Percentiles rank a stretch among this genome's conserved stretches.
phyloP scores from a whole-genome alignment of 2,113 vertebrate species.

The Furnarius figulus region DNA sequence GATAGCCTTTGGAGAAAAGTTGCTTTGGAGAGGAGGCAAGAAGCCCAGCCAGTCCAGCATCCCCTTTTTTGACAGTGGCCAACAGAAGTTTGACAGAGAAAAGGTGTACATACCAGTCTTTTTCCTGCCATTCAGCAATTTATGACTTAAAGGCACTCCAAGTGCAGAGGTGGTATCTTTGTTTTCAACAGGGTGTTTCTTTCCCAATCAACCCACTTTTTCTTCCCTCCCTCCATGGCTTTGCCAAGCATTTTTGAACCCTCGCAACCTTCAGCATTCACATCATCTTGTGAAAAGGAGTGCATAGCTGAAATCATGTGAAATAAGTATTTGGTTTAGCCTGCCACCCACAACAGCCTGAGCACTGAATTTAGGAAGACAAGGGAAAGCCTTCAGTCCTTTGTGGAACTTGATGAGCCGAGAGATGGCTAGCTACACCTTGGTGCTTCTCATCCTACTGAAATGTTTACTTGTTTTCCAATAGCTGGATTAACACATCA shows the following conservation, averaged over 20 bases:
- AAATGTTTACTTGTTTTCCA: neutral
- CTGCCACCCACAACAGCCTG: no score
- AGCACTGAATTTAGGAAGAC: neutral
- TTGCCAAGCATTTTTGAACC: neutral
- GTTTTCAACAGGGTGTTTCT: neutral
- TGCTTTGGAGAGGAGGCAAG: neutral
- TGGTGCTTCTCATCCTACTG: neutral
- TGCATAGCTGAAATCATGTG: neutral
- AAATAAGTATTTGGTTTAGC: neutral
- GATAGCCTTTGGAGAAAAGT: neutral
- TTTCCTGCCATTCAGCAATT: neutral
- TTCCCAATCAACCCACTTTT: neutral
- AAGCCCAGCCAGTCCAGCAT: neutral
- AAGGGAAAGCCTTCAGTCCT: neutral
- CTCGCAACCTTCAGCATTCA: neutral
- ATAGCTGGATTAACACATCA: fast-evolving
- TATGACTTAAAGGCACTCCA: neutral
- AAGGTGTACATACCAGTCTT: neutral
- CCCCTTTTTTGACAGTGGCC: neutral
- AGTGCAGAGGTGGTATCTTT: neutral
- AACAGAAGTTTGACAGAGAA: neutral
- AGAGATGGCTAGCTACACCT: neutral
- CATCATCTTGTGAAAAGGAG: neutral
- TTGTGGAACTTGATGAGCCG: neutral
- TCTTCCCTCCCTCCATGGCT: neutral